phyloP scores from a whole-genome alignment of 2,113 vertebrate genomes.

The Trogon surrucura region DNA sequence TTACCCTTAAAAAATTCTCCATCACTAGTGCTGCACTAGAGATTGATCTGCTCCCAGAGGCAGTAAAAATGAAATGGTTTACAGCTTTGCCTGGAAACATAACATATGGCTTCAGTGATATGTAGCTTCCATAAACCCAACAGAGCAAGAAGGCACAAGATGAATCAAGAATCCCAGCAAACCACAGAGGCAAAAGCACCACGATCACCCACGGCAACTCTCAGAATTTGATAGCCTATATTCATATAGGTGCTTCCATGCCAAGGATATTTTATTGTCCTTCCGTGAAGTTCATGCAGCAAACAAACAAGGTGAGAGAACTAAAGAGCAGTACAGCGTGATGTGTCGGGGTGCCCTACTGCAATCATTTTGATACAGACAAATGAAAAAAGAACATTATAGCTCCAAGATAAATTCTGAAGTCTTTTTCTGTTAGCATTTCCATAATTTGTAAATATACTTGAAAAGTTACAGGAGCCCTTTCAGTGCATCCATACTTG shows the following conservation, averaged over 20 bases:
- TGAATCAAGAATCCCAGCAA: conserved; percentile 7
- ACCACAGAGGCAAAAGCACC: background rate
- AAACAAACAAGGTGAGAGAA: background rate
- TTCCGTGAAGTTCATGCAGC: background rate
- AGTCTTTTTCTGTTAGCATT: background rate
- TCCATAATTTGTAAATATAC: background rate
- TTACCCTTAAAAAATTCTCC: conserved; percentile 32
- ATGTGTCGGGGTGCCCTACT: background rate
- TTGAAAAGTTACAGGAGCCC: background rate
- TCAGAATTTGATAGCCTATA: background rate
- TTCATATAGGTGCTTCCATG: background rate
- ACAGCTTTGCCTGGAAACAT: conserved; percentile 47
- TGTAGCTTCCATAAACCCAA: conserved; percentile 33
- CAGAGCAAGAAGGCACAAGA: conserved; percentile 30
- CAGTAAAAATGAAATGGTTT: conserved; percentile 49
- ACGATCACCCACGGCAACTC: background rate
- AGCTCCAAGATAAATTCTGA: background rate
- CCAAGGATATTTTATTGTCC: background rate
- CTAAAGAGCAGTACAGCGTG: background rate
- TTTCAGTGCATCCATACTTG: background rate
- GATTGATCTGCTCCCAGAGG: conserved; percentile 32
- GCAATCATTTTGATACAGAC: background rate
- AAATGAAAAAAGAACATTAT: background rate
- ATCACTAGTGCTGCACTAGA: background rate
- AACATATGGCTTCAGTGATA: conserved; percentile 28